Conservation (phyloP, 2,888 invertebrate genomes). For the Melieria omissa region DNA sequence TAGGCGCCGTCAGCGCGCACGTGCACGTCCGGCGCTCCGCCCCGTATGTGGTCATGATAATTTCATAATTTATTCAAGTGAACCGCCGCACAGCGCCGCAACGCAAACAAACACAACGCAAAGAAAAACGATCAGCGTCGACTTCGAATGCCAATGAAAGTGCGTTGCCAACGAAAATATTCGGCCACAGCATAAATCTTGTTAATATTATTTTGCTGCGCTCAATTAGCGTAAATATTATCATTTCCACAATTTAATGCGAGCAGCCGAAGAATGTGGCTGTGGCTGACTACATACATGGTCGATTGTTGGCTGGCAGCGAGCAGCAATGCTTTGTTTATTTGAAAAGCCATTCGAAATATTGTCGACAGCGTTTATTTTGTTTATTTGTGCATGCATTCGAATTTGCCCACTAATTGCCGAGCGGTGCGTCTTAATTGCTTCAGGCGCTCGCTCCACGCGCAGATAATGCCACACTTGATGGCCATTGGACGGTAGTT, state of each 20-base stretch:
- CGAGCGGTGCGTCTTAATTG: not conserved
- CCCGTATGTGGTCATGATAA: slow-evolving; percentile 20
- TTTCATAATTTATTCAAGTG: slow-evolving; percentile 27
- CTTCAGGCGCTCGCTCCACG: not conserved
- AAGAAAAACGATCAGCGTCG: not conserved
- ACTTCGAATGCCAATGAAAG: not conserved
- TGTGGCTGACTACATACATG: not conserved
- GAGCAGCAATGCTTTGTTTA: slow-evolving; percentile 47
- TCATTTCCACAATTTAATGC: slow-evolving; percentile 27
- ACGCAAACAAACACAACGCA: not conserved
- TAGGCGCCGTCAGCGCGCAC: not conserved
- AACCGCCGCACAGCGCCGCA: not conserved
- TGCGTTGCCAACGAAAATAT: not conserved
- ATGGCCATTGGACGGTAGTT: too few relatives aligned
- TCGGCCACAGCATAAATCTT: slow-evolving; percentile 25
- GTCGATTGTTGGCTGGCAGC: not conserved
- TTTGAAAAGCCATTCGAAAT: slow-evolving; percentile 61
- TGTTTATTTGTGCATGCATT: slow-evolving; percentile 24
- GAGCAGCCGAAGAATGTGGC: slow-evolving; percentile 3
- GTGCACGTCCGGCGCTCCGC: slow-evolving; percentile 5
- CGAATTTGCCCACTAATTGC: not conserved
- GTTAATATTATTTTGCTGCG: slow-evolving; percentile 34
- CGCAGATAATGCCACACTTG: too few relatives aligned
- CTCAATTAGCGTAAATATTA: slow-evolving; percentile 34
- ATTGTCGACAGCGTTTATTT: slow-evolving; percentile 54